Percentiles rank a stretch among this genome's conserved stretches.
These are phyloP conservation scores for Lycaon pictus DNA, from an alignment of 2,113 vertebrate genomes.

Conservation along the genomic window DNA sequence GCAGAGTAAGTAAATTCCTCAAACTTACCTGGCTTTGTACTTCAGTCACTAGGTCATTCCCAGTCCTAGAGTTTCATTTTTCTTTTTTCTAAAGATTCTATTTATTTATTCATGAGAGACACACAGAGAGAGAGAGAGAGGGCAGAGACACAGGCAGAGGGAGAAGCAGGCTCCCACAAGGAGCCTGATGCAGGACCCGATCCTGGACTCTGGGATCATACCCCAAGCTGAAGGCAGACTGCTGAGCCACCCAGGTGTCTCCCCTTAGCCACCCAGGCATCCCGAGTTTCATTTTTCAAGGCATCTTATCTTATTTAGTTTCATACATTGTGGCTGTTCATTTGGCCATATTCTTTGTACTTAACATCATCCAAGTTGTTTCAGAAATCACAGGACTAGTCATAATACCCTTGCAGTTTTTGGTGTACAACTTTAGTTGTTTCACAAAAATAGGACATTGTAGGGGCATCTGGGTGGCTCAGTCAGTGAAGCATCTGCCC, in stretches of 20 bases:
- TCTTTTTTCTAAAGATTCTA: too few species aligned
- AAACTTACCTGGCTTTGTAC: slow-evolving; percentile 17
- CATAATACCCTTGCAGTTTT: background rate
- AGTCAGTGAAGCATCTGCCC: background rate
- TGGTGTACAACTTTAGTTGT: slow-evolving; percentile 3
- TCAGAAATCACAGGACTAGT: background rate
- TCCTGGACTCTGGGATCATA: too few species aligned
- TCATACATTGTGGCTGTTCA: background rate
- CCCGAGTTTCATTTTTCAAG: background rate
- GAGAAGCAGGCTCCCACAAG: too few species aligned
- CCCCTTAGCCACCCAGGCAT: too few species aligned
- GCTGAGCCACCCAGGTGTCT: too few species aligned
- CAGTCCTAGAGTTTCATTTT: background rate
- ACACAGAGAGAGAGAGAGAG: too few species aligned
- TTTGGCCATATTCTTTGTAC: background rate
- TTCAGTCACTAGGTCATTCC: background rate
- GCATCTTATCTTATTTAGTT: background rate
- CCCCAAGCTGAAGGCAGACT: too few species aligned
- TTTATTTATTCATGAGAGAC: too few species aligned
- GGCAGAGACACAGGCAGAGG: too few species aligned
- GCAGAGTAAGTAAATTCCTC: background rate
- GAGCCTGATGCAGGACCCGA: too few species aligned
- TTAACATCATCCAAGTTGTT: background rate
- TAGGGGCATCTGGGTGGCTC: background rate
- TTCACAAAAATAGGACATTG: slow-evolving; percentile 9